Percentiles rank a stretch among this genome's conserved stretches.
Conservation (phyloP, 2,113 vertebrate species). For the Dipodomys stephensi region DNA sequence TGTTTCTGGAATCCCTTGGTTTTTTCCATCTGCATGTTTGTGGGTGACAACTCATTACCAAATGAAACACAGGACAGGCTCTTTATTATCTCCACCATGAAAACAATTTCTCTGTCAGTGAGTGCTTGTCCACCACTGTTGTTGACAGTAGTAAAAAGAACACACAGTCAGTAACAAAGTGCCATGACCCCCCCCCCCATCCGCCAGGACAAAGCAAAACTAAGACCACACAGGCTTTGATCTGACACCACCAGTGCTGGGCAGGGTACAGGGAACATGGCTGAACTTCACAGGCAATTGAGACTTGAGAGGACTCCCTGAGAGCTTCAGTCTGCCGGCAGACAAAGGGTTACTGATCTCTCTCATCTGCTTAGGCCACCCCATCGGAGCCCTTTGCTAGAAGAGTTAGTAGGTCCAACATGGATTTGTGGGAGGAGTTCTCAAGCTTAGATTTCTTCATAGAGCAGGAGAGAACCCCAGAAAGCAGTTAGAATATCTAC, state of each 20-base stretch:
- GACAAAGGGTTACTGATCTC: neutral
- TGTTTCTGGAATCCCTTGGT: neutral
- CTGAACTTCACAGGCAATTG: neutral
- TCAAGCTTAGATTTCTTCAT: neutral
- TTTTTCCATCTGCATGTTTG: neutral
- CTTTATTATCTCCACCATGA: neutral
- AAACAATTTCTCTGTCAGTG: neutral
- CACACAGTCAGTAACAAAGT: neutral
- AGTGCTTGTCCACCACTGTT: neutral
- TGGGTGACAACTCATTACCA: neutral
- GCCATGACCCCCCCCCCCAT: fast-evolving
- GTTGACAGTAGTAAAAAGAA: neutral
- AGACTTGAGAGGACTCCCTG: fast-evolving
- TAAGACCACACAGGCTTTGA: too few relatives aligned
- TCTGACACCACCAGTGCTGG: neutral
- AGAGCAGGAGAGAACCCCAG: neutral
- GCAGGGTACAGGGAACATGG: neutral
- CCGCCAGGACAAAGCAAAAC: neutral
- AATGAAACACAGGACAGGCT: neutral
- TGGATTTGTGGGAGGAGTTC: neutral
- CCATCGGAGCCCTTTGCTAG: neutral
- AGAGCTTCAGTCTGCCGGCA: neutral
- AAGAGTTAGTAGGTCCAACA: neutral
- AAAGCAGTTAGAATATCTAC: neutral
- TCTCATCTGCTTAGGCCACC: too few relatives aligned